Evolutionary conservation across 2,797 vertebrate species (phyloP), one percentile per base, ranked within the genome.

Genomic region (Menidia menidia): DNA sequence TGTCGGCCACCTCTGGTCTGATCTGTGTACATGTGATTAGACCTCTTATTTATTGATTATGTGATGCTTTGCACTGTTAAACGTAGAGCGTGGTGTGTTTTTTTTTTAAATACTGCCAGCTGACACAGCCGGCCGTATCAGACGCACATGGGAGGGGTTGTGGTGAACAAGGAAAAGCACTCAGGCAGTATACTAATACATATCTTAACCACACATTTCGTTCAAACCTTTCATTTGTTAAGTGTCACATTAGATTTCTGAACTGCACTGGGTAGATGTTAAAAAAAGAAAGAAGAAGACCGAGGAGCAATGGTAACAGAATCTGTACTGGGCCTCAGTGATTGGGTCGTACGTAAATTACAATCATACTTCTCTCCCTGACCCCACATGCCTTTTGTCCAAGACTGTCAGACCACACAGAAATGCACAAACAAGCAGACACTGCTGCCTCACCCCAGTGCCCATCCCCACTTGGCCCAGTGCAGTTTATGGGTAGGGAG

Each of bases 401-500:
- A 63, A 47, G 59, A 60, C 15, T 35, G 35, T 80, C 48, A 57
- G 62, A 53, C 47, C 65, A 63, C 67, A 43, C 75, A 51, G 51
- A 55, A 62, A 43, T 44, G 45, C 31, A 33, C 58, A 77, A 57
- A 79, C 51, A 72, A 65, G 73, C 64, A 73, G 50, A 61, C 58
- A 71, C 19, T 80, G 77, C 86, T 81, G 80, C 71, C 70, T 87
- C 79, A 73, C 66, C 72, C 81, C 64, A 45, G 66, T 51, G 75
- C 84, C 75, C 87, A 78, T 89, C 86, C 78, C 83, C 85, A 77
- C 86, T 87, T 87, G 87, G 82, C 85, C 84, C 74, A 39, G 75
- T 77, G 75, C 81, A 86, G 87, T 89, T 91, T 89, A 90, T 89
- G 88, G 86, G 73, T 78, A 83, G 88, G 91, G 89, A 92, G 91